Conservation (phyloP, 2,797 vertebrate genomes). For the Coranthus polyacanthus region DNA sequence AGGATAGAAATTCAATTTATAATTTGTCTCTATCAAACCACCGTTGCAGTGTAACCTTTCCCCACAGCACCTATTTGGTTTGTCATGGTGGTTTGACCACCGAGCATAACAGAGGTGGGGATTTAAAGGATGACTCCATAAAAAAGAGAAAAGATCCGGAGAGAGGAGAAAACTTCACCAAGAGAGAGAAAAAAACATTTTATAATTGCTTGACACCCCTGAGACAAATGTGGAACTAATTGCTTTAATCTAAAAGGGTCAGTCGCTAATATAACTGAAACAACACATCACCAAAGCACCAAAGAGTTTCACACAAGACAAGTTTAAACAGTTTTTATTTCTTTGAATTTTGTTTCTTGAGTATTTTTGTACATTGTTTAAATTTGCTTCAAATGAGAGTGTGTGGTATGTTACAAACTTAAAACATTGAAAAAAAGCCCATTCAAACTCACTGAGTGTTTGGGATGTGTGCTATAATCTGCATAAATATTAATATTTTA, state of each 20-base stretch:
- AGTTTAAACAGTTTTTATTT: background rate
- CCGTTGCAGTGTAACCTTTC: conserved; percentile 32
- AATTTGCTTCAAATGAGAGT: no score
- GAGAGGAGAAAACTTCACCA: conserved; percentile 16
- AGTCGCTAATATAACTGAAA: conserved; percentile 20
- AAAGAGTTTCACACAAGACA: background rate
- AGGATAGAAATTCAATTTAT: conserved; percentile 67
- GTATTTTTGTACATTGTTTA: no score
- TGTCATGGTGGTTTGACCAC: conserved; percentile 51
- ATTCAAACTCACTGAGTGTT: no score
- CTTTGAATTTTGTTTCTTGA: background rate
- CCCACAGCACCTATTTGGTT: conserved; percentile 45
- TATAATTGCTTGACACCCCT: conserved; percentile 31
- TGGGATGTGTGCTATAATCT: no score
- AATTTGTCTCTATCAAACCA: conserved; percentile 64
- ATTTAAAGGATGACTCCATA: conserved; percentile 24
- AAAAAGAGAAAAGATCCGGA: conserved; percentile 26
- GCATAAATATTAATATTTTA: no score
- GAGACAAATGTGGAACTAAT: conserved; percentile 36
- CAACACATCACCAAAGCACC: conserved; percentile 1
- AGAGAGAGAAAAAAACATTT: conserved; percentile 5
- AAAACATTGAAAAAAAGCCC: no score
- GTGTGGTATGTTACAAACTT: no score
- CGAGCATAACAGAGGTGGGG: conserved; percentile 41
- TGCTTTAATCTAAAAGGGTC: conserved; percentile 37